Base-by-base conservation (phyloP, 2,797 vertebrate genomes). In the Fistularia commersonii region DNA sequence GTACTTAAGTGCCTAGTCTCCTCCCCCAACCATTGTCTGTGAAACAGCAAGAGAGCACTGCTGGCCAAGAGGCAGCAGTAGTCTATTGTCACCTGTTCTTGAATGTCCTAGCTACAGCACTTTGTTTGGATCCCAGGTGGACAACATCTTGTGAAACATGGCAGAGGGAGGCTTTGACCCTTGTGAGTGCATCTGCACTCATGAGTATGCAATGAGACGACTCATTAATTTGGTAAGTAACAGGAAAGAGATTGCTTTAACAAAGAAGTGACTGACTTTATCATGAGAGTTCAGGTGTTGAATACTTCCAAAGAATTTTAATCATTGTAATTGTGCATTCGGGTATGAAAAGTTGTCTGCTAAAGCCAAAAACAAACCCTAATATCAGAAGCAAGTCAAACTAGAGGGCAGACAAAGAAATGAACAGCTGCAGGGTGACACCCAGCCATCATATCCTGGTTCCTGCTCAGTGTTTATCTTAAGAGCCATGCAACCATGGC, bases 131-230 rank as follows among this genome's bases (percentile, higher is more conserved):
- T 69, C 12, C 33, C 55, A 76, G 76, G 66, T 57, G 51, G 52
- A 69, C 45, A 39, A 31, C 4, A 31, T 64, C 70, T 66, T 70
- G 45, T 66, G 62, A 86, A 79, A 80, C 80, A 99, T 99, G 97
- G 97, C 96, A 44, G 96, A 99, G 83, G 97, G 93, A 72, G 94
- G 93, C 71, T 98, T 92, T 70, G 96, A 99, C 88, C 95, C 95
- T 9, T 99, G 97, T 70, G 97, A 98, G 89, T 99, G 96, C 76
- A 88, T 98, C 85, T 99, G 97, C 89, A 93, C 92, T 0, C 93
- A 97, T 61, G 95, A 98, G 77, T 90, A 95, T 63, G 95, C 95
- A 3, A 99, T 99, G 97, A 93, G 94, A 74, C 92, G 95, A 57
- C 90, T 99, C 69, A 93, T 99, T 82, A 97, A 94, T 81, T 89